phyloP scores from a whole-genome alignment of 92 coral and sea anemone genomes.

The Porites divaricata region DNA sequence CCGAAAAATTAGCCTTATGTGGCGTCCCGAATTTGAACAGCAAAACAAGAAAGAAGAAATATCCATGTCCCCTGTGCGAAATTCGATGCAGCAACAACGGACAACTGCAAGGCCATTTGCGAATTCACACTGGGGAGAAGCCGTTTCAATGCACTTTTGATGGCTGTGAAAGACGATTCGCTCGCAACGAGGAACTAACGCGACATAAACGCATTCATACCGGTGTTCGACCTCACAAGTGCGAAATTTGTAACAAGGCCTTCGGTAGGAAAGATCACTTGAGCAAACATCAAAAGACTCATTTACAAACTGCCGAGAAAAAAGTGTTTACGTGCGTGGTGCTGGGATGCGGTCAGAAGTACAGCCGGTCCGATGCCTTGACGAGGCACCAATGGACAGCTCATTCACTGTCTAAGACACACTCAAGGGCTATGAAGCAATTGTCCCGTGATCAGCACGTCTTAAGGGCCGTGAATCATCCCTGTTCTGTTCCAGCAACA shows the following conservation, averaged over 20 bases:
- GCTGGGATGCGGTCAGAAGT: conserved; percentile 84
- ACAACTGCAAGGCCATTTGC: conserved; percentile 90
- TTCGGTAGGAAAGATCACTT: conserved; percentile 94
- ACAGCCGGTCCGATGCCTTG: conserved; percentile 93
- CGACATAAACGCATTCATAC: conserved; percentile 93
- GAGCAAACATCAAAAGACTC: conserved; percentile 91
- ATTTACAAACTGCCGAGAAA: conserved; percentile 84
- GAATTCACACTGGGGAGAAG: conserved; percentile 92
- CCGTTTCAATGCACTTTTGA: conserved; percentile 81
- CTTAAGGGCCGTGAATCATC: conserved; percentile 23
- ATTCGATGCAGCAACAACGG: conserved; percentile 96
- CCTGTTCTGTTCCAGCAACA: conserved; percentile 33
- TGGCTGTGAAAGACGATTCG: conserved; percentile 89
- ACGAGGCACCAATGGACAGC: conserved; percentile 89
- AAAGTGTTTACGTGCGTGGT: conserved; percentile 75
- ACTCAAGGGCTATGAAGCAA: conserved; percentile 38
- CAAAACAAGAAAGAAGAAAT: conserved; percentile 81
- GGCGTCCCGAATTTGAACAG: conserved; percentile 45
- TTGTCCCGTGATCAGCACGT: conserved; percentile 31
- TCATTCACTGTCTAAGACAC: conserved; percentile 70
- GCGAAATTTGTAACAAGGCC: conserved; percentile 87
- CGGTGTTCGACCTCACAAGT: conserved; percentile 92
- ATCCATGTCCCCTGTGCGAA: conserved; percentile 91
- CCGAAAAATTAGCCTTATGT: conserved; percentile 46
- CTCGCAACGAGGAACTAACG: conserved; percentile 94